Conservation (phyloP, 2,888 invertebrate species). For the Drosophila mercatorum region DNA sequence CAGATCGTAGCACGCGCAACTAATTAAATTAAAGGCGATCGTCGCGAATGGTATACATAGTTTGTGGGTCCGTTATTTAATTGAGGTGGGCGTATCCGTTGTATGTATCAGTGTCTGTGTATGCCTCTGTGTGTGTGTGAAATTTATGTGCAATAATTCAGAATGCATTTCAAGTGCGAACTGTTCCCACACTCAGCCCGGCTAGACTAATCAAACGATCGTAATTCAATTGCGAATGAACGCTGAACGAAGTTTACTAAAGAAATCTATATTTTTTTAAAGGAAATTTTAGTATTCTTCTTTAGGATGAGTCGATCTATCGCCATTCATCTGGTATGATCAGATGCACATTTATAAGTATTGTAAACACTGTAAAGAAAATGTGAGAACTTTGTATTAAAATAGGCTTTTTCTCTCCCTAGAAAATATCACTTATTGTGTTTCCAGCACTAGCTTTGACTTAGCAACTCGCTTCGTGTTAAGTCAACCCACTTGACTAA, state of each 20-base stretch:
- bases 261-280: too few species aligned
- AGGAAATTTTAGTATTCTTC: too few species aligned
- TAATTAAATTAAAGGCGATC: conserved; percentile 81
- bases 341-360: too few species aligned
- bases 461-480: conserved; percentile 8
- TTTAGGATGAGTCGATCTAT: too few species aligned
- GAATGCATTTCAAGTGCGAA: conserved; percentile 52
- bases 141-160: conserved; percentile 73
- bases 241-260: not conserved
- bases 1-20: conserved; percentile 68
- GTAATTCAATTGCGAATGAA: conserved; percentile 36
- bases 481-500: conserved; percentile 73
- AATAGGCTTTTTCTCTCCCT: not conserved
- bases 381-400: too few species aligned
- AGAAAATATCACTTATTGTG: not conserved
- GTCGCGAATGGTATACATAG: conserved; percentile 30
- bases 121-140: conserved; percentile 9
- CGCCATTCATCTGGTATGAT: too few species aligned
- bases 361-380: too few species aligned
- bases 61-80: conserved; percentile 38
- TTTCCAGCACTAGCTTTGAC: conserved; percentile 7
- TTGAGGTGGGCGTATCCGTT: conserved; percentile 37
- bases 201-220: conserved; percentile 24
- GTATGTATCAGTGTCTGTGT: not conserved
- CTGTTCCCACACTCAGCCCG: conserved; percentile 66